Evolutionary conservation across 2,888 invertebrate species (phyloP).

Genomic region (Yponomeuta evonymella): DNA sequence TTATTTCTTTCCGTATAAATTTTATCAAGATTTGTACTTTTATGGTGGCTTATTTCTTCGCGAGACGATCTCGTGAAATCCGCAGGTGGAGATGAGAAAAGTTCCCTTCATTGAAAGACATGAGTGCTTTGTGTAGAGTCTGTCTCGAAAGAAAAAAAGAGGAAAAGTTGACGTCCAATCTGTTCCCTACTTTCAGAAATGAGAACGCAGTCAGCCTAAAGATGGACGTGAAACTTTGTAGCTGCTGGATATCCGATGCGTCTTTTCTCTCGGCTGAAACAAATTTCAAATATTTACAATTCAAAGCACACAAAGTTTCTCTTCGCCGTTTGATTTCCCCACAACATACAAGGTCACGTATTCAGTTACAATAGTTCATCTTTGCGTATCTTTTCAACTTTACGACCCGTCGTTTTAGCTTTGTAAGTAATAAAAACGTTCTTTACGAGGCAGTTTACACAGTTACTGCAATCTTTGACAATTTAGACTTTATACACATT

Average conservation of each 20-base stretch:
- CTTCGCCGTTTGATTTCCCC: conserved; percentile 13
- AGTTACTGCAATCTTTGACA: conserved; percentile 39
- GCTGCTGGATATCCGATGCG: conserved; percentile 26
- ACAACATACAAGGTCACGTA: conserved; percentile 21
- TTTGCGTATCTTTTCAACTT: conserved; percentile 44
- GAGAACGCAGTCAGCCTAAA: conserved; percentile 44
- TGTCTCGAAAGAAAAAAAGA: conserved; percentile 45
- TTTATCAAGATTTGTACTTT: too few relatives aligned
- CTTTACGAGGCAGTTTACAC: conserved; percentile 47
- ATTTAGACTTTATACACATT: conserved; percentile 39
- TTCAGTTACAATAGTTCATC: conserved; percentile 33
- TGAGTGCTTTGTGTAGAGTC: conserved; percentile 49
- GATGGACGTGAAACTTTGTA: conserved; percentile 41
- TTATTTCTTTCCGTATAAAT: too few relatives aligned
- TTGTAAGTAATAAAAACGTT: conserved; percentile 39
- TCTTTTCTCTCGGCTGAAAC: conserved; percentile 29
- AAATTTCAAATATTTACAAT: conserved; percentile 28
- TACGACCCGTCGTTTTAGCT: conserved; percentile 43
- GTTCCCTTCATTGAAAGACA: conserved; percentile 43
- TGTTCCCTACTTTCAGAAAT: conserved; percentile 59
- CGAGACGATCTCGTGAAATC: neutral
- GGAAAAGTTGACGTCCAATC: conserved; percentile 61
- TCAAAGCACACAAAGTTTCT: conserved; percentile 21
- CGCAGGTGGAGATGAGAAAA: conserved; percentile 35
- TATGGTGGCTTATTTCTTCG: neutral